phyloP scores from a whole-genome alignment of 2,888 invertebrate species.

The Diogma glabrata region DNA sequence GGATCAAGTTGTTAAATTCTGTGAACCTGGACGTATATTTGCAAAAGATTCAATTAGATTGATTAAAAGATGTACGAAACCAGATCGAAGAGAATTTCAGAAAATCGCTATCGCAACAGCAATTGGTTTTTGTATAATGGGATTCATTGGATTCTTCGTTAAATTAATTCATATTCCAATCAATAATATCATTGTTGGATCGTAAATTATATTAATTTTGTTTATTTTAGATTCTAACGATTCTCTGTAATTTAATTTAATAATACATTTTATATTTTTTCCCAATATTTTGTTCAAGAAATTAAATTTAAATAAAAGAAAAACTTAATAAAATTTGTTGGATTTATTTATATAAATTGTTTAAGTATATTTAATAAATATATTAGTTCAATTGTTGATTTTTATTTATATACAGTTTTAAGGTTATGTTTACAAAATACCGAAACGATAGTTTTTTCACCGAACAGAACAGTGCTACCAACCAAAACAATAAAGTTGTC shows the following conservation, averaged over 20 bases:
- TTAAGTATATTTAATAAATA: not conserved
- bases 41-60: constrained; percentile 96
- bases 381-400: not conserved
- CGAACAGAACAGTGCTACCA: too few relatives aligned
- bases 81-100: constrained; percentile 98
- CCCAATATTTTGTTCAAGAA: not conserved
- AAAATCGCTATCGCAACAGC: constrained; percentile 99
- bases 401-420: too few relatives aligned
- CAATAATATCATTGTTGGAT: constrained; percentile 89
- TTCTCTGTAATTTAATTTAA: too few relatives aligned
- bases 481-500: too few relatives aligned
- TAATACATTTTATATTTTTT: not conserved
- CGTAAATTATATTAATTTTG: constrained; percentile 34
- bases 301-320: too few relatives aligned
- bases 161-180: constrained; percentile 99
- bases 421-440: too few relatives aligned
- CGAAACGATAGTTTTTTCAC: too few relatives aligned
- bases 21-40: constrained; percentile 93
- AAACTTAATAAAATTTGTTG: too few relatives aligned
- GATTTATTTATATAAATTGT: too few relatives aligned
- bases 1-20: constrained; percentile 93
- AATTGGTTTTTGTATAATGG: constrained; percentile 99
- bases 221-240: not conserved
- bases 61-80: constrained; percentile 98
- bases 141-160: constrained; percentile 99